These are phyloP conservation scores for Anhinga rufa DNA, from an alignment of 2,113 vertebrate genomes.

Conservation along the genomic window DNA sequence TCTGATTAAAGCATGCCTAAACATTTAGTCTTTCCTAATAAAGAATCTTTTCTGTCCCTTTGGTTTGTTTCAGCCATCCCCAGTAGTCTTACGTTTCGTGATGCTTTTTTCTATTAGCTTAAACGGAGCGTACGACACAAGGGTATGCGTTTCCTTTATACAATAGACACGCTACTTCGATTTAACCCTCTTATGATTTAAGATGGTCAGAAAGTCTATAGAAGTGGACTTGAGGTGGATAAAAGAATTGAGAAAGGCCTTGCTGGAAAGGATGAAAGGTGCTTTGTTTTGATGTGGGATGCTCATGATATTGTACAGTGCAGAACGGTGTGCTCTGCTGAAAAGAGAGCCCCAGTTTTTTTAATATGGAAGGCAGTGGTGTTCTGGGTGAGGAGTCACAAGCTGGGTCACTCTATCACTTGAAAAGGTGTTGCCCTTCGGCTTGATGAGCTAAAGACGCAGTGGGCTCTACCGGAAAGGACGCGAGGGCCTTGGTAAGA, in stretches of 20 bases:
- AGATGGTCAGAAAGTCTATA: background rate
- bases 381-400: background rate
- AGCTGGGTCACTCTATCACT: background rate
- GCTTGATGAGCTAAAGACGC: background rate
- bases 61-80: background rate
- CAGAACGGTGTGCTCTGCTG: background rate
- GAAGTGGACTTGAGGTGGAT: background rate
- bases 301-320: background rate
- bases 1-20: background rate
- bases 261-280: background rate
- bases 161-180: background rate
- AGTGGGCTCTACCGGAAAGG: background rate
- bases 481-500: background rate
- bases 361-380: background rate
- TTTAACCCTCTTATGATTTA: background rate
- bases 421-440: background rate
- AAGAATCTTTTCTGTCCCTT: background rate
- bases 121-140: background rate
- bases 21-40: background rate
- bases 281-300: background rate
- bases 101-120: background rate
- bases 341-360: background rate
- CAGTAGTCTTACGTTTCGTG: background rate
- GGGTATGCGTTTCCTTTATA: background rate
- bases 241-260: background rate